Base-by-base conservation (phyloP, 1,140 invertebrate genomes). In the Heliothis virescens region DNA sequence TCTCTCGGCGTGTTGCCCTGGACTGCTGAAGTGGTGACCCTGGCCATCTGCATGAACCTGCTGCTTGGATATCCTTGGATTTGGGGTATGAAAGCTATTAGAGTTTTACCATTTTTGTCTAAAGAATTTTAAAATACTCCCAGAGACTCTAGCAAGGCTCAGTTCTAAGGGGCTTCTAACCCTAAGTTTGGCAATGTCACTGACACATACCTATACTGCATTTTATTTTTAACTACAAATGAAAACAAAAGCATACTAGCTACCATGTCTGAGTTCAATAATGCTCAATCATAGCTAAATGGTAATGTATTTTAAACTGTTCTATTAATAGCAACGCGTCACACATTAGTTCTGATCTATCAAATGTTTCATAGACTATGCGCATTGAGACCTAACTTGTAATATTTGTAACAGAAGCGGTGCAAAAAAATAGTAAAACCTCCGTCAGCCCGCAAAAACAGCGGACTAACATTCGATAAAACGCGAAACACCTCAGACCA, bases 31-130 rank as follows among this genome's bases (percentile, higher is more conserved):
- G 91, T 94, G 16, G 74, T 81, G 0, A 82, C 88, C 0, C 80
- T 92, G 0, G 86, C 92, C 5, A 55, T 85, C 9, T 91, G 86
- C 59, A 87, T 87, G 1, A 87, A 89, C 77, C 85, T 85, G 11
- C 80, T 92, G 16, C 82, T 94, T 11, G 87, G 86, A 16, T 93
- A 91, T 62, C 93, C 93, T 77, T 91, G 89, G 90, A 82, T 92
- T 65, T 94, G 92, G 92, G 93, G 93, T 94, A 87, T 83, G 87
- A 41, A 9, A 41, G 1, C 34, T 41, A 9, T 41, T 41, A 41
- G 34, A 9, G 34, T 41, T 7, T 41, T 7, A 9, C 0, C 34
- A 41, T 41, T 41, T 41, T 41, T 3, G 9, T 41, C 9, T 41
- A 41, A 1, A 41, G n/a, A n/a, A n/a, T n/a, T 41, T 41, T 41